Evolutionary conservation across 2,113 vertebrate species (phyloP).

Genomic region (sheep (Ovis aries)): ARS-UI_Ramb_v3.0 NC_056057.1:23080001-23080500

Average conservation of each 20-base stretch:
- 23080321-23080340: constrained; percentile 12
- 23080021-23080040: not conserved
- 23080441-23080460: not conserved
- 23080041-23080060: constrained; percentile 8
- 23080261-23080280: constrained; percentile 6
- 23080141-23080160: constrained; percentile 2
- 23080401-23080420: not conserved
- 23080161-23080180: constrained; percentile 35
- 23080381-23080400: not conserved
- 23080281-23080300: constrained; percentile 36
- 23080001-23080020: not conserved
- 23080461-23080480: constrained; percentile 7
- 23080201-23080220: constrained; percentile 50
- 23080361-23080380: constrained; percentile 1
- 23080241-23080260: constrained; percentile 34
- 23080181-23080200: constrained; percentile 2
- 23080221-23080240: constrained; percentile 37
- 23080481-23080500: not conserved
- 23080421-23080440: not conserved
- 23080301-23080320: not conserved
- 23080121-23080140: not conserved
- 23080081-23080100: not conserved
- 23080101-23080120: not conserved
- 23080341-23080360: not conserved
- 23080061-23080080: not conserved